phyloP scores from a whole-genome alignment of 2,888 invertebrate genomes.

The Ormia ochracea region DNA sequence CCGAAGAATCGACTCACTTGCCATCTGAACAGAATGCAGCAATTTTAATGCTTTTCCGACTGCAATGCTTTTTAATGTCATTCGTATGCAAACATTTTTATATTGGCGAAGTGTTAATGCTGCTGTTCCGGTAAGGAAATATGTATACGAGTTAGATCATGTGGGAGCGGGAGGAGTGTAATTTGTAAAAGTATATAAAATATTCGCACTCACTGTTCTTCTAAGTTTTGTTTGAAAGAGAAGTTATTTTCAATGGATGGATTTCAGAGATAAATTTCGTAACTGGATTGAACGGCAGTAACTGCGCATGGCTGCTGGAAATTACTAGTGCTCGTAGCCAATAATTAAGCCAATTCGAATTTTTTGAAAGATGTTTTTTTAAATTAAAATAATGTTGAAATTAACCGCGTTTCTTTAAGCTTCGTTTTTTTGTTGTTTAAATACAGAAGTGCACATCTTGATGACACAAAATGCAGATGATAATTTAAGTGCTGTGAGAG shows the following conservation, averaged over 20 bases:
- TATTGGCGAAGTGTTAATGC: background rate
- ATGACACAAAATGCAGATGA: conserved; percentile 4
- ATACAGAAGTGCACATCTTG: background rate
- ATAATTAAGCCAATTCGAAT: conserved; percentile 27
- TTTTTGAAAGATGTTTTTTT: conserved; percentile 3
- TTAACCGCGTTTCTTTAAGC: background rate
- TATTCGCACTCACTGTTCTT: too few relatives aligned
- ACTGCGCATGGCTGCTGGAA: too few relatives aligned
- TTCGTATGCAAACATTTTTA: conserved; percentile 10
- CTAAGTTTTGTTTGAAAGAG: too few relatives aligned
- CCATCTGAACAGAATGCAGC: background rate
- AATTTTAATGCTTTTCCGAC: background rate
- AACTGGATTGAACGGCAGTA: too few relatives aligned
- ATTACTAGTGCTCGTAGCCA: background rate
- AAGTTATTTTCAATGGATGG: too few relatives aligned
- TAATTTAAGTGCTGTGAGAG: conserved; percentile 6
- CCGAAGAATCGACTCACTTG: background rate
- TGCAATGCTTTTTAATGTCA: conserved; percentile 15
- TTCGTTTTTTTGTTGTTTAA: background rate
- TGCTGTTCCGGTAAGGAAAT: too few relatives aligned
- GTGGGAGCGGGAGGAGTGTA: too few relatives aligned
- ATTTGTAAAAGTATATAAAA: too few relatives aligned
- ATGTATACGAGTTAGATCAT: too few relatives aligned
- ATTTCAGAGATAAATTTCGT: too few relatives aligned
- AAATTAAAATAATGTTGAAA: background rate